Conservation (phyloP, 2,797 vertebrate genomes). For the Pteropus rufus region DNA sequence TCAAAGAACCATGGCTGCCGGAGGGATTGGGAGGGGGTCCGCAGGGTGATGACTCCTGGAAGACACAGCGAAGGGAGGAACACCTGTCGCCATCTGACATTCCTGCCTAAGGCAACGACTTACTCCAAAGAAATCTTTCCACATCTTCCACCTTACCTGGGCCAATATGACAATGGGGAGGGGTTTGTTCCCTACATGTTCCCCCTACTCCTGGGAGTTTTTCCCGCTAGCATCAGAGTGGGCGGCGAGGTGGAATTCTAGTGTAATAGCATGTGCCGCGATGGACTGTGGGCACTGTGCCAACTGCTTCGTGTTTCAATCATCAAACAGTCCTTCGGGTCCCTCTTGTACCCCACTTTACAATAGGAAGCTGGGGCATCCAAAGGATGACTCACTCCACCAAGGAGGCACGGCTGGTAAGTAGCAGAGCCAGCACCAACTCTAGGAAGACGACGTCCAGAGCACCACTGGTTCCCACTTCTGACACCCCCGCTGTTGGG, state of each 20-base stretch:
- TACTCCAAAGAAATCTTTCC: not conserved
- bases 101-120: not conserved
- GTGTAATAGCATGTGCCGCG: too few relatives aligned
- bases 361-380: not conserved
- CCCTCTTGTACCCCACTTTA: not conserved
- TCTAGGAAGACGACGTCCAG: not conserved
- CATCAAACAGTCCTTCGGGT: not conserved
- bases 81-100: too few relatives aligned
- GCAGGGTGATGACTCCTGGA: not conserved
- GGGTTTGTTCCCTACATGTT: not conserved
- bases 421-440: not conserved
- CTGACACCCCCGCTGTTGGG: not conserved
- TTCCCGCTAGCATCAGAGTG: not conserved
- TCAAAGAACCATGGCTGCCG: not conserved
- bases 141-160: not conserved
- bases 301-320: not conserved
- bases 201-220: not conserved
- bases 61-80: not conserved
- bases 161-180: not conserved
- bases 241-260: not conserved
- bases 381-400: not conserved
- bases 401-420: not conserved
- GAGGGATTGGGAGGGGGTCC: too few relatives aligned
- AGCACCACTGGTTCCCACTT: not conserved
- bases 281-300: fast-evolving